Conservation (phyloP, 2,113 vertebrate genomes). For the Toxostoma redivivum region DNA sequence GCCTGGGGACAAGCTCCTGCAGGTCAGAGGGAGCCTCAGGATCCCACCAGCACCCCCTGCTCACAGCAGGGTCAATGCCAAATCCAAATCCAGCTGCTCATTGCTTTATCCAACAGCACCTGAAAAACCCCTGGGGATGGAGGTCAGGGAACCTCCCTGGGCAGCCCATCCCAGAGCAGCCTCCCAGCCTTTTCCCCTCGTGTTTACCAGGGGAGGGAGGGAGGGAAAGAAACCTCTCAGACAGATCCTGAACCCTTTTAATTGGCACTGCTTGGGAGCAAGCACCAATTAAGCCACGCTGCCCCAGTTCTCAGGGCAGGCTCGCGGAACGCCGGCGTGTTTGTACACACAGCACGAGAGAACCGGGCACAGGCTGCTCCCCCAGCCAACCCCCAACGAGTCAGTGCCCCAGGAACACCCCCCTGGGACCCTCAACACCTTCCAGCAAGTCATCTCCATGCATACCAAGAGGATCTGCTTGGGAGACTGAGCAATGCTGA, state of each 20-base stretch:
- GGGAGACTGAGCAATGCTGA: rapidly evolving
- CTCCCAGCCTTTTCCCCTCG: neutral
- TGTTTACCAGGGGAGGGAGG: neutral
- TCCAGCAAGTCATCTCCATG: rapidly evolving
- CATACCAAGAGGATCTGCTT: neutral
- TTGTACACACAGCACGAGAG: neutral
- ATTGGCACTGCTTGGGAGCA: slow-evolving; percentile 14
- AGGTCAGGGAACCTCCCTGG: neutral
- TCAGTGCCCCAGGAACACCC: rapidly evolving
- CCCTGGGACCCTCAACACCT: neutral
- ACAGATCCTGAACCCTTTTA: slow-evolving; percentile 39
- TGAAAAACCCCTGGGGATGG: neutral
- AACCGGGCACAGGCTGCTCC: neutral
- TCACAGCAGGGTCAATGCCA: neutral
- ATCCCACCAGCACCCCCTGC: neutral
- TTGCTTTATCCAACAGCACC: neutral
- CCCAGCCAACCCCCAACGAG: neutral
- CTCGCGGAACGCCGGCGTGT: neutral
- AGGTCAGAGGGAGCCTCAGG: neutral
- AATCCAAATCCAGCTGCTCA: neutral
- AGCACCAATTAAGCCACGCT: slow-evolving; percentile 5
- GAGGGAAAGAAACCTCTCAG: slow-evolving; percentile 1
- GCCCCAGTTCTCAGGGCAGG: slow-evolving; percentile 44
- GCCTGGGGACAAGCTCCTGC: neutral
- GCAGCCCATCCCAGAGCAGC: neutral